phyloP scores from a whole-genome alignment of 37 sponge, comb jelly and placozoan genomes.

The Aphrocallistes beatrix region DNA sequence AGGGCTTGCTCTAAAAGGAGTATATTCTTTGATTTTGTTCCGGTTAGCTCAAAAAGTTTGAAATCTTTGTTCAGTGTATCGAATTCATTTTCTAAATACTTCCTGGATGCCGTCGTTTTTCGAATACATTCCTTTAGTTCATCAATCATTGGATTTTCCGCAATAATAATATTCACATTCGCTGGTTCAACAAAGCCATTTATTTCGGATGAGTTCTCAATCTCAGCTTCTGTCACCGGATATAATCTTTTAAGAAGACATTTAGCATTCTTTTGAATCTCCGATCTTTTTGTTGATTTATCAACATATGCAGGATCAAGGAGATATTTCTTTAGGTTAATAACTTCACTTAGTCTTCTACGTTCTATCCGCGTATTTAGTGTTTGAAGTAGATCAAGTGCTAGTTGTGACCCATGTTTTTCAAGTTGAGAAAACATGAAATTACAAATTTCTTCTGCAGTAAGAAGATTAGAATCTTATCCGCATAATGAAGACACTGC shows the following conservation, averaged over 20 bases:
- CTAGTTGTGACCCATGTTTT: not conserved
- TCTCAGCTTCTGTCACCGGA: not conserved
- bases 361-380: not conserved
- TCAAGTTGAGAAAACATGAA: constrained; percentile 10
- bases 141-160: not conserved
- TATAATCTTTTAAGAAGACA: not conserved
- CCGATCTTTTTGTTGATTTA: not conserved
- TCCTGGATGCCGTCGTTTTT: not conserved
- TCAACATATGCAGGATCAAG: constrained; percentile 9
- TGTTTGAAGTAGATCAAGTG: constrained; percentile 10
- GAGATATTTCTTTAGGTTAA: not conserved
- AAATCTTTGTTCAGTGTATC: not conserved
- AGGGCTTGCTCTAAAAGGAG: not conserved
- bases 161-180: not conserved
- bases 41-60: not conserved
- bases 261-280: not conserved
- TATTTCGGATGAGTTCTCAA: not conserved
- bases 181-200: not conserved
- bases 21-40: not conserved
- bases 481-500: constrained; percentile 8
- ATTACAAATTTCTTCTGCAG: not conserved
- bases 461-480: not conserved
- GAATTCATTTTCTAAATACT: not conserved
- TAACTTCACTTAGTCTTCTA: not conserved
- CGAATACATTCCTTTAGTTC: constrained; percentile 9